A percentile compares a stretch with the other conserved stretches of the same genome.
These are phyloP conservation scores for Mustela nigripes DNA, from an alignment of 2,113 vertebrate genomes.

Conservation along the genomic window DNA sequence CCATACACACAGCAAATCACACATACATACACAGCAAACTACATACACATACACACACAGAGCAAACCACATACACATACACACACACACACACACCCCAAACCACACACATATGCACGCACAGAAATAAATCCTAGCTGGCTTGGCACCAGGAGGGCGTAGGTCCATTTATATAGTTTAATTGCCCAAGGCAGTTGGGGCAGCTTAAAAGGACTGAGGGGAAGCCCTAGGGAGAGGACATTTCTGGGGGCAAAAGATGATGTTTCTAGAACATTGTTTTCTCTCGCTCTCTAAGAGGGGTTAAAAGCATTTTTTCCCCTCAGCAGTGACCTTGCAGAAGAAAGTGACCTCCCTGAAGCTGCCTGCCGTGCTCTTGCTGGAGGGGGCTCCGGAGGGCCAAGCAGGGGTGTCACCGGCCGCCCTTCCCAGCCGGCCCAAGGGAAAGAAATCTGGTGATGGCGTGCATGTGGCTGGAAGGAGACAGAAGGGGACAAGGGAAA, in stretches of 20 bases:
- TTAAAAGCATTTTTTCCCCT: not conserved
- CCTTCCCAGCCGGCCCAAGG: not conserved
- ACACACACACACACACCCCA: too few species aligned
- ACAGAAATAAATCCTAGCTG: not conserved
- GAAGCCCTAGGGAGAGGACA: not conserved
- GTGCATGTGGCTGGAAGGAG: not conserved
- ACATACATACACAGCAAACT: not conserved
- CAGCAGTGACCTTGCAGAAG: not conserved
- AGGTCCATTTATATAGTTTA: not conserved
- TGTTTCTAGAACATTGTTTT: not conserved
- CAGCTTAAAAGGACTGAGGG: not conserved
- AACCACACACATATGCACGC: rapidly evolving
- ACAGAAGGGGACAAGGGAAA: not conserved
- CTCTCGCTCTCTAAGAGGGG: not conserved
- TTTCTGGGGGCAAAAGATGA: not conserved
- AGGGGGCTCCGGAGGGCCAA: not conserved
- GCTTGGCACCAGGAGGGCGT: not conserved
- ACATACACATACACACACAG: not conserved
- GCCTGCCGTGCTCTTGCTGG: not conserved
- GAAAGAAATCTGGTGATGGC: not conserved
- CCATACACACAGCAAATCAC: not conserved
- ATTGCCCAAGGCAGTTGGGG: not conserved
- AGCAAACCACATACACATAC: not conserved
- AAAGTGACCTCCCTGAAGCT: not conserved
- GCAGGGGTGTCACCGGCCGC: not conserved